These are phyloP conservation scores for Parauchenoglanis punctatus DNA, from an alignment of 2,797 vertebrate genomes.

Conservation along the genomic window DNA sequence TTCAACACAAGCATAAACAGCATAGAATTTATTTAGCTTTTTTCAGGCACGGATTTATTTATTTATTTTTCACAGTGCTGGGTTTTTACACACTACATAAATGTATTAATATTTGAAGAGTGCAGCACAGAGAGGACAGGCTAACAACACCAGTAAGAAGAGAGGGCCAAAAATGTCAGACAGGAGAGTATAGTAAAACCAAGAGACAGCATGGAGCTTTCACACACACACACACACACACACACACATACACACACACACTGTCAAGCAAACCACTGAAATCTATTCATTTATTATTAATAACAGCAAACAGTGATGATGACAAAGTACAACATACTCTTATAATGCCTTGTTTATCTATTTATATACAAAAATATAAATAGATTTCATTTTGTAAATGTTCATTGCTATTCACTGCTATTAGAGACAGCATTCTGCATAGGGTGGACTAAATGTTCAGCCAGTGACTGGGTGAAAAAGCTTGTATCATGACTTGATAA, in stretches of 20 bases:
- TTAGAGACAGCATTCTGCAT: slow-evolving; percentile 39
- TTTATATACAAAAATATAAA: slow-evolving; percentile 53
- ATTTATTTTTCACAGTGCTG: slow-evolving; percentile 73
- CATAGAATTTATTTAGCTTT: slow-evolving; percentile 39
- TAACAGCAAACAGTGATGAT: slow-evolving; percentile 6
- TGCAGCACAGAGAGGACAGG: slow-evolving; percentile 48
- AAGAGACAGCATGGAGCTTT: slow-evolving; percentile 10
- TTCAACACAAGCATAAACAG: slow-evolving; percentile 36
- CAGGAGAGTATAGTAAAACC: neutral
- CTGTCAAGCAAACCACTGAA: slow-evolving; percentile 27
- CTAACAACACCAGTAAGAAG: slow-evolving; percentile 57
- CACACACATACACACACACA: neutral
- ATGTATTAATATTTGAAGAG: slow-evolving; percentile 60
- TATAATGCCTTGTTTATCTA: slow-evolving; percentile 34
- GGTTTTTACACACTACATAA: slow-evolving; percentile 65
- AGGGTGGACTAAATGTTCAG: slow-evolving; percentile 24
- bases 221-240: neutral
- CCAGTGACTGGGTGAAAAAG: neutral
- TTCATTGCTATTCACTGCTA: slow-evolving; percentile 24
- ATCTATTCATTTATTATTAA: slow-evolving; percentile 12
- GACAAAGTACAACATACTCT: neutral
- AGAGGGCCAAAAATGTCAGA: neutral
- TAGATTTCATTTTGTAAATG: slow-evolving; percentile 23
- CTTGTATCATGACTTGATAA: neutral
- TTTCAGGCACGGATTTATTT: slow-evolving; percentile 71